Conservation (phyloP, 2,888 invertebrate species). For the Dorcus hopei region DNA sequence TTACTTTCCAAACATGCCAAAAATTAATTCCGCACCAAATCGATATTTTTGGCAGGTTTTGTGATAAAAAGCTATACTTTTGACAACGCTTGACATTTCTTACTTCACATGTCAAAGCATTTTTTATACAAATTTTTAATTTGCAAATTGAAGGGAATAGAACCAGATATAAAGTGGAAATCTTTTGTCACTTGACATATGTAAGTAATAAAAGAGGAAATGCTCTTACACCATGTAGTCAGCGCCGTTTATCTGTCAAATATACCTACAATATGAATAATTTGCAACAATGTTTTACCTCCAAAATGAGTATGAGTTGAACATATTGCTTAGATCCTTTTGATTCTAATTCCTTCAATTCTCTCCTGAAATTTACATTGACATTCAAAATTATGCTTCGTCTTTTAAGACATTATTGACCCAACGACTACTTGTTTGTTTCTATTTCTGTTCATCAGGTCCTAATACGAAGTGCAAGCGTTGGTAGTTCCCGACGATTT, state of each 20-base stretch:
- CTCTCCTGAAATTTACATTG: neutral
- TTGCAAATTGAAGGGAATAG: neutral
- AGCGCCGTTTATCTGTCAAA: too few species aligned
- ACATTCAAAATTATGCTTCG: neutral
- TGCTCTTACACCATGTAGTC: too few species aligned
- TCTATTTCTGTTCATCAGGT: conserved; percentile 4
- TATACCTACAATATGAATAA: too few species aligned
- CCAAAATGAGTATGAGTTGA: too few species aligned
- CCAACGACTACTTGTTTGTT: neutral
- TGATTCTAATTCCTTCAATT: too few species aligned
- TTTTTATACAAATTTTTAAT: neutral
- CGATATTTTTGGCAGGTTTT: too few species aligned
- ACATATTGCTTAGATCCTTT: too few species aligned
- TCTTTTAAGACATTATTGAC: too few species aligned
- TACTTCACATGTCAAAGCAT: neutral
- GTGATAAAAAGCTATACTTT: neutral
- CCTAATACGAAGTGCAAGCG: conserved; percentile 11
- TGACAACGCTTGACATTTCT: conserved; percentile 19
- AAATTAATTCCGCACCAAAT: neutral
- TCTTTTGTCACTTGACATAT: too few species aligned
- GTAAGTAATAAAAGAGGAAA: too few species aligned
- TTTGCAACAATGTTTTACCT: too few species aligned
- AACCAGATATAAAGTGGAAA: too few species aligned
- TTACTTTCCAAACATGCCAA: neutral
- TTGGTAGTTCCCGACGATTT: conserved; percentile 7